phyloP scores from a whole-genome alignment of 2,888 invertebrate species.

The Machimus rusticus region DNA sequence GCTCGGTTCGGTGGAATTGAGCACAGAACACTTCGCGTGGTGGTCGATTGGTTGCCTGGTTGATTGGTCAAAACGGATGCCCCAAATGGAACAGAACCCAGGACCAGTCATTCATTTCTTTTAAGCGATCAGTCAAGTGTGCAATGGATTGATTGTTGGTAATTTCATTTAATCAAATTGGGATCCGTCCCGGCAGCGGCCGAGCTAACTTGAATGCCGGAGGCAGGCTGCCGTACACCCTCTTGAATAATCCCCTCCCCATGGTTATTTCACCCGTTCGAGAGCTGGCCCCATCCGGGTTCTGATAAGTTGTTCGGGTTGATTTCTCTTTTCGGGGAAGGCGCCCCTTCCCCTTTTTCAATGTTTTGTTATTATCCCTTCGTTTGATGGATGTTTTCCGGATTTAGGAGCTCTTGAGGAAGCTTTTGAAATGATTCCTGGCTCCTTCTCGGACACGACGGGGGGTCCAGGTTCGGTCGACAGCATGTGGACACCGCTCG shows the following conservation, averaged over 20 bases:
- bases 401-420: background rate
- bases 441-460: background rate
- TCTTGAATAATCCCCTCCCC: background rate
- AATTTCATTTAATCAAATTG: constrained; percentile 52
- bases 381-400: constrained; percentile 17
- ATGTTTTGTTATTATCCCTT: constrained; percentile 29
- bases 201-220: background rate
- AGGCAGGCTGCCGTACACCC: background rate
- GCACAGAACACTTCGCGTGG: background rate
- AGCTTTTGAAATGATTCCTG: constrained; percentile 4
- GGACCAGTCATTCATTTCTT: constrained; percentile 52
- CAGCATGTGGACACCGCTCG: background rate
- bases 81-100: constrained; percentile 39
- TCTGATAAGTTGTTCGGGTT: constrained; percentile 18
- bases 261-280: background rate
- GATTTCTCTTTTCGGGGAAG: constrained; percentile 1
- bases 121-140: constrained; percentile 51
- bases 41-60: constrained; percentile 24
- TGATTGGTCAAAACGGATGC: constrained; percentile 40
- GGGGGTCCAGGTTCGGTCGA: background rate
- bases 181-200: background rate
- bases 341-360: background rate
- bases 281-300: background rate
- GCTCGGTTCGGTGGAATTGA: background rate
- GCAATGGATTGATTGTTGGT: constrained; percentile 53